Base-by-base conservation (phyloP, 2,797 vertebrate species). In the Eulemur rubriventer region DNA sequence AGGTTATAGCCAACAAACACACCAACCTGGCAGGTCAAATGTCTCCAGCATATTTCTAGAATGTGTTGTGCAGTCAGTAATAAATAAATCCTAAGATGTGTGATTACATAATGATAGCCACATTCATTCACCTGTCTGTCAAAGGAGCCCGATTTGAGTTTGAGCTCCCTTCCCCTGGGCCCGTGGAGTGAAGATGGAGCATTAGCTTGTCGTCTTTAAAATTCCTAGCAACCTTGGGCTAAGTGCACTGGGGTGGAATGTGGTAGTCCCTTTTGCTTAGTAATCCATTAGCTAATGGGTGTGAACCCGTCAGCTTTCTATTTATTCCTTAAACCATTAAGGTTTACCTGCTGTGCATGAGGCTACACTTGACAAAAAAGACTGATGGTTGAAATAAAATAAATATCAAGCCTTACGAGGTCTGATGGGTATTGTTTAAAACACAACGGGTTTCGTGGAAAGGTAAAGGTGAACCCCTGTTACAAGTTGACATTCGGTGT, bases 261-360 rank as follows among this genome's bases (percentile, higher is more conserved):
- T 96, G 98, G 97, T 96, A 98, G 98, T 98, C 98, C 96, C 98
- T 98, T 98, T 99, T 98, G 97, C 98, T 99, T 98, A 97, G 98
- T 98, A 99, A 99, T 99, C 99, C 99, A 99, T 99, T 99, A 99
- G 99, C 99, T 99, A 99, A 99, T 99, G 99, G 99, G 99, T 98
- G 98, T 98, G 98, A 99, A 98, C 98, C 98, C 97, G 97, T 99
- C 98, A 99, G 98, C 97, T 99, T 99, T 98, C 98, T 99, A 98
- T 98, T 99, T 99, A 98, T 98, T 98, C 98, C 96, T 97, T 98
- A 98, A 98, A 95, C 97, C 98, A 97, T 98, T 98, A 98, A 98
- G 96, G 97, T 98, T 98, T 98, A 98, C 98, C 99, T 98, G 98
- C 98, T 98, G 98, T 98, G 98, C 91, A 61, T 97, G 98, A 98